Evolutionary conservation across 2,113 vertebrate species (phyloP), one percentile per base, ranked within the genome.

Genomic region (Anhinga rufa): DNA sequence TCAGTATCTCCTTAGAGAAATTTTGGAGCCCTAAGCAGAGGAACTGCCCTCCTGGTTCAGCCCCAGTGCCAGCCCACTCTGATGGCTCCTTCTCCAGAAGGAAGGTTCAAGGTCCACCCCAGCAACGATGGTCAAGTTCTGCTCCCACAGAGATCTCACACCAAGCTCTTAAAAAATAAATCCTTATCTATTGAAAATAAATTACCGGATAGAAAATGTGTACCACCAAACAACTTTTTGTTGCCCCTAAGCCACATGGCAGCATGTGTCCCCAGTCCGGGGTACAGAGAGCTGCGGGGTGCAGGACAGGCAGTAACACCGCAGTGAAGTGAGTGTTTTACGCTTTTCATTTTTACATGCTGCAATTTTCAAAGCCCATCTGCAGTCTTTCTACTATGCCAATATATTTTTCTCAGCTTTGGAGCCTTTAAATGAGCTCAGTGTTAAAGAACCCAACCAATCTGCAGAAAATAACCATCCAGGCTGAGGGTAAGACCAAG

Each of bases 291-390:
- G 58, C 90, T 80, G 79, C 29, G 22, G 54, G 62, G 69, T 15
- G 26, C 58, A 76, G 76, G 79, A 49, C 58, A 51, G 68, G 55
- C 66, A 46, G 29, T 2, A 14, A 19, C 32, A 4, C 25, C 0
- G 0, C 21, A 25, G 17, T 22, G 71, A 64, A 62, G 31, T 9
- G 28, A 58, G 28, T 40, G 64, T 32, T 85, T 94, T 86, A 89
- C 0, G 0, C 26, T 26, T 48, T 89, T 86, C 46, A 62, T 85
- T 94, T 82, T 70, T 19, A 42, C 70, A 29, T 38, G 32, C n/a
- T 61, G n/a, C 66, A 52, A 14, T 88, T 90, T 90, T 86, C 68
- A 89, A 76, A 82, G 42, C 72, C 77, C 91, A 96, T 90, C 91
- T 95, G 84, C 81, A 82, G 38, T 70, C 62, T 65, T 58, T 28